Evolutionary conservation across 2,113 vertebrate species (phyloP).

Genomic region (Protobothrops flavoviridis): DNA sequence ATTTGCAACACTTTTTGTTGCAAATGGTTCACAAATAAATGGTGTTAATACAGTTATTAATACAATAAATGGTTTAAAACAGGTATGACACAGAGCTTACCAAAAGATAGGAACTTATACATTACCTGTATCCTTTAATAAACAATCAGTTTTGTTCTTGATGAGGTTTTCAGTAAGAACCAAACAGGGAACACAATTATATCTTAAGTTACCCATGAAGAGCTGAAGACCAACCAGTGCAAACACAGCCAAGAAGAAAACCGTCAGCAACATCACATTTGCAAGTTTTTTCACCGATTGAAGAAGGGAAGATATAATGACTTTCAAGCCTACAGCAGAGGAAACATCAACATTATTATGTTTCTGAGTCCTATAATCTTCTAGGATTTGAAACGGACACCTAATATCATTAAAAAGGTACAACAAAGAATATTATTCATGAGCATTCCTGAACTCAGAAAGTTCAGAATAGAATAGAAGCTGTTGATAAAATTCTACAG

Average conservation of each 20-base stretch:
- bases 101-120: neutral
- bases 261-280: constrained; percentile 90
- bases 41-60: neutral
- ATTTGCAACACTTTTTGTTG: neutral
- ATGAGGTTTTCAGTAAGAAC: neutral
- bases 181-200: constrained; percentile 79
- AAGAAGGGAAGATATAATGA: constrained; percentile 91
- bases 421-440: neutral
- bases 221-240: constrained; percentile 94
- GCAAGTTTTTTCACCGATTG: constrained; percentile 91
- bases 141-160: constrained; percentile 32
- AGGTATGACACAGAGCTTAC: neutral
- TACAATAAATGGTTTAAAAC: neutral
- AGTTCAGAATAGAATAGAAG: neutral
- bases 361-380: neutral
- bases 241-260: constrained; percentile 93
- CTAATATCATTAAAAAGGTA: neutral
- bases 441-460: neutral
- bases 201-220: constrained; percentile 90
- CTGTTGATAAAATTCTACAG: neutral
- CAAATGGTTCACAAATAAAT: neutral
- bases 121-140: constrained; percentile 22
- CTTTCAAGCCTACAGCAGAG: constrained; percentile 81
- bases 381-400: neutral
- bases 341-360: neutral